Evolutionary conservation across 2,797 vertebrate genomes (phyloP), one percentile per base, ranked within the genome.

Genomic region (Liasis olivaceus): DNA sequence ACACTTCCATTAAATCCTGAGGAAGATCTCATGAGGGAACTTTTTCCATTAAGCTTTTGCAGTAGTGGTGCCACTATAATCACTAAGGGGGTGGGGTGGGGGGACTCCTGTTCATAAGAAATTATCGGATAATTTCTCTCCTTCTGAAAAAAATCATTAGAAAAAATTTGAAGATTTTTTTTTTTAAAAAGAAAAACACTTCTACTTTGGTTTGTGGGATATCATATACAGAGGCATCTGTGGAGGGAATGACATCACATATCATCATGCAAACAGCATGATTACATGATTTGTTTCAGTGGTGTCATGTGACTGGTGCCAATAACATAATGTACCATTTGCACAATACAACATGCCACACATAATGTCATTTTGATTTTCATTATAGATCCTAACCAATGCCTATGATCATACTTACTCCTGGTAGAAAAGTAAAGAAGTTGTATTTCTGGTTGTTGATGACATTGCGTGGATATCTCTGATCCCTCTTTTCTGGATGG

Each of bases 371-470:
- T 47, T 81, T 3, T 47, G 36, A 8, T 24, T 47, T 81, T 81
- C 12, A 9, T 47, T 47, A 36, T 47, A 81, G 20, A 47, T 81
- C 47, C 20, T 81, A 81, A 81, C 20, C 42, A 81, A 81, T 81
- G 36, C 20, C 20, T 47, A 24, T 42, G 42, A 81, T 47, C 93
- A 77, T 96, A 99, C 94, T 64, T 96, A 99, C 99, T 98, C 98
- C 99, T 47, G 99, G 99, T 56, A 99, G 98, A 92, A 99, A 99
- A 54, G 99, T 99, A 95, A 99, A 99, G 93, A 99, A 99, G 97
- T 99, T 99, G 98, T 99, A 99, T 96, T 99, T 99, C 98, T 99
- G 99, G 95, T 99, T 99, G 98, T 99, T 99, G 98, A 99, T 99
- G 96, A 99, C 99, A 96, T 99, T 99, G 96, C 98, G 98, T 59